These are phyloP conservation scores for Progne subis DNA, from an alignment of 2,113 vertebrate species.

Conservation along the genomic window DNA sequence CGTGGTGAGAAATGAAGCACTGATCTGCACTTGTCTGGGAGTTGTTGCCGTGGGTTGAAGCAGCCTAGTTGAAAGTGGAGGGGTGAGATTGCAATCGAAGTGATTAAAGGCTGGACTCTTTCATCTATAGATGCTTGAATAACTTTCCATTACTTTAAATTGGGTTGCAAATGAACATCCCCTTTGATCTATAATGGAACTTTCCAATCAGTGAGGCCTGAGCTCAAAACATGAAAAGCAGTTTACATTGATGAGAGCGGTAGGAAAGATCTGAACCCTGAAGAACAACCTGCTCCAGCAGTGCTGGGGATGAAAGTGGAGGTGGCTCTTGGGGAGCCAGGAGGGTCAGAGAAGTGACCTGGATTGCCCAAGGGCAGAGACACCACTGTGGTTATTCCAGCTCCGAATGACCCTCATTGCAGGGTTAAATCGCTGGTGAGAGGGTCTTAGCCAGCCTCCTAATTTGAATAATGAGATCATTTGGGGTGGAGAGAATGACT, in stretches of 20 bases:
- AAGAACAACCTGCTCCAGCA: neutral
- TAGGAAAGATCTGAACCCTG: neutral
- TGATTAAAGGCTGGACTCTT: neutral
- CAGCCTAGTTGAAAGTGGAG: neutral
- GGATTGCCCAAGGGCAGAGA: neutral
- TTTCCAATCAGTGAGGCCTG: neutral
- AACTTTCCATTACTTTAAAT: slow-evolving; percentile 1
- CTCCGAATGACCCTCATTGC: neutral
- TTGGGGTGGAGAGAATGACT: neutral
- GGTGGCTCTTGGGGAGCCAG: neutral
- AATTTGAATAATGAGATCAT: neutral
- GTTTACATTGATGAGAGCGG: neutral
- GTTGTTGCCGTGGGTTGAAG: neutral
- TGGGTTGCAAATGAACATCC: neutral
- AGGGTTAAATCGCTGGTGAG: neutral
- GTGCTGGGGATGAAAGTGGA: neutral
- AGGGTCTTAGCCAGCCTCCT: neutral
- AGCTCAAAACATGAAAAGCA: neutral
- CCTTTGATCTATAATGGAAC: slow-evolving; percentile 1
- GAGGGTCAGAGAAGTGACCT: neutral
- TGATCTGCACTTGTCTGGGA: neutral
- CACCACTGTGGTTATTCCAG: neutral
- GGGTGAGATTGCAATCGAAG: neutral
- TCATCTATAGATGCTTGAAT: neutral
- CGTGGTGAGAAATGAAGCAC: neutral